Evolutionary conservation across 2,113 vertebrate species (phyloP), one percentile per base, ranked within the genome.

Genomic region (Promerops cafer): DNA sequence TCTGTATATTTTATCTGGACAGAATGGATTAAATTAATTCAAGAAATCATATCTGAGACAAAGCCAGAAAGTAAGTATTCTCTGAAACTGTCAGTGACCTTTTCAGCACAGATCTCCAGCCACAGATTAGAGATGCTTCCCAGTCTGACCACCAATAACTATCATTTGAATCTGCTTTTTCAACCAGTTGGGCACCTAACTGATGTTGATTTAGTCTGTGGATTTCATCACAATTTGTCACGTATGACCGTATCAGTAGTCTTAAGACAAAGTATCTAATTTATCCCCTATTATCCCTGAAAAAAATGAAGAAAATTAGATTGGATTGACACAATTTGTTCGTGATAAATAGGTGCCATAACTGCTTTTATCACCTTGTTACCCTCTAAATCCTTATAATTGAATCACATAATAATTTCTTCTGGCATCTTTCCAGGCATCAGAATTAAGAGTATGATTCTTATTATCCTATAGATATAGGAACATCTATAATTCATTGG

Each of bases 331-430:
- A 76, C 37, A 45, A 82, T 68, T 82, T 94, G 60, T 79, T 89
- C 77, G 11, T 79, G 89, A 82, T 75, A 90, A 92, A 91, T 86
- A 78, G 40, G 40, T 82, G 60, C 44, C 80, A 39, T 54, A 89
- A 56, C 50, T 84, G 76, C 61, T 94, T 92, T 92, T 89, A 89
- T 94, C 89, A 91, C 65, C 53, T 95, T 84, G 83, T 71, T 82
- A 50, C 40, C 40, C n/a, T 91, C 70, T 91, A 57, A 84, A 72
- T 85, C 84, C 77, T 82, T 87, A 37, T 52, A 89, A 94, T 91
- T 91, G 49, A 92, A 60, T 87, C 44, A 37, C 33, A 13, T 54
- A 70, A 68, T 89, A 87, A 89, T 94, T 89, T 92, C 60, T 88
- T 80, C 47, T 6, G 5, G 42, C 60, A 71, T 50, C 30, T 84